Base-by-base conservation (phyloP, 2,888 invertebrate species). In the Lasiommata megera region DNA sequence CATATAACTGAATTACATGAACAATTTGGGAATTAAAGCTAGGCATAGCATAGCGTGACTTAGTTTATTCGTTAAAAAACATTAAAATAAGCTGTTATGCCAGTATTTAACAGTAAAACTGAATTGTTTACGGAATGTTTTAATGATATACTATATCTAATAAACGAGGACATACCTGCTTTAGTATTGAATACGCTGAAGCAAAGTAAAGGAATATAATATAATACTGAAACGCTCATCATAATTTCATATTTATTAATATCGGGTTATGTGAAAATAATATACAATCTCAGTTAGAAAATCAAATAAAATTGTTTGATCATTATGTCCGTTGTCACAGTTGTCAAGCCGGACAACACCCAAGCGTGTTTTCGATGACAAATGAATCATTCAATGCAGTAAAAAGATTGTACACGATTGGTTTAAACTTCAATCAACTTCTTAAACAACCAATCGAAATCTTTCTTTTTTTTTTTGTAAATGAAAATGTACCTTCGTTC, bases 281-380 rank as follows among this genome's bases (percentile, higher is more conserved):
- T 66, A 53, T 56, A 67, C 60, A 60, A 52, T 70, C 72, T 67
- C 75, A 80, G 73, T 82, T 75, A 81, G 62, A 76, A 80, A 78
- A 75, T 72, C 63, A 71, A 71, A 73, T 69, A 74, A 77, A 79
- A 76, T 73, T 84, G 88, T 88, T 89, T 87, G 79, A 89, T 89
- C 89, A 87, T 88, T 88, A 88, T 80, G 71, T 58, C 76, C 85
- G 85, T 86, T 85, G 84, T 76, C 78, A 80, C 64, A 55, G 59
- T 70, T 71, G 74, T 67, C 67, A 74, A 77, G 78, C 79, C 79
- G 83, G 86, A 82, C 88, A 87, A 88, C 88, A 88, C 88, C 88
- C 88, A 73, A 59, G 67, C 71, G 54, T 41, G 80, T 74, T 81
- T 63, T 68, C 53, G 0, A 18, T 60, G 40, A 18, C 48, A 54